A percentile compares a stretch with the other conserved stretches of the same genome.
Conservation (phyloP, 2,113 vertebrate genomes). For the Hypocryptadius cinnamomeus region DNA sequence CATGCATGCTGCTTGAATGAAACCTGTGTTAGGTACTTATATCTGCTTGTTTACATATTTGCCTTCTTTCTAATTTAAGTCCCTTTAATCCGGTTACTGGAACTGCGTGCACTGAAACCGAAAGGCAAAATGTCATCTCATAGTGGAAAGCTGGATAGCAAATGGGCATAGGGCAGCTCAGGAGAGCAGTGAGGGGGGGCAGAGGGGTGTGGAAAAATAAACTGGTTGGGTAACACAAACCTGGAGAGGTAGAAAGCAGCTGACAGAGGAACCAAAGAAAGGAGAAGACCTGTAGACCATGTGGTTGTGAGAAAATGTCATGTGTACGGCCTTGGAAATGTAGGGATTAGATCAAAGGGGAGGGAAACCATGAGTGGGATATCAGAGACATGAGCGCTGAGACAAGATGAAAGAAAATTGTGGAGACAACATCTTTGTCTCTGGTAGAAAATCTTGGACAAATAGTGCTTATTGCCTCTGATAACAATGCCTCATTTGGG, state of each 20-base stretch:
- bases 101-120: not conserved
- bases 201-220: not conserved
- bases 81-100: not conserved
- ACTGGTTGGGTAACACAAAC: not conserved
- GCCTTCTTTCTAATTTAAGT: not conserved
- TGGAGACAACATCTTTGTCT: not conserved
- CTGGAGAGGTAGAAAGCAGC: not conserved
- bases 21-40: not conserved
- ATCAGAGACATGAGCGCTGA: not conserved
- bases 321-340: not conserved
- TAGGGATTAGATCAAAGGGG: not conserved
- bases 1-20: not conserved
- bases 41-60: slow-evolving; percentile 23
- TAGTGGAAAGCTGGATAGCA: not conserved
- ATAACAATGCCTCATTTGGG: fast-evolving
- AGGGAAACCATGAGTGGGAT: not conserved
- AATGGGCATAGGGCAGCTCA: not conserved
- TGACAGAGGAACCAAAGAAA: not conserved
- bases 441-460: not conserved
- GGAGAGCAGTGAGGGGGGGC: not conserved
- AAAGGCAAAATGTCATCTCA: not conserved
- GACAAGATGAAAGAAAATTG: not conserved
- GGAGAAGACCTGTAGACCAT: not conserved
- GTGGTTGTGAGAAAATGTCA: not conserved
- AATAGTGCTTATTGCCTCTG: not conserved